A percentile compares a stretch with the other conserved stretches of the same genome.
Evolutionary conservation across 1,140 invertebrate genomes (phyloP).

Genomic region (Ceratosolen solmsi): DNA sequence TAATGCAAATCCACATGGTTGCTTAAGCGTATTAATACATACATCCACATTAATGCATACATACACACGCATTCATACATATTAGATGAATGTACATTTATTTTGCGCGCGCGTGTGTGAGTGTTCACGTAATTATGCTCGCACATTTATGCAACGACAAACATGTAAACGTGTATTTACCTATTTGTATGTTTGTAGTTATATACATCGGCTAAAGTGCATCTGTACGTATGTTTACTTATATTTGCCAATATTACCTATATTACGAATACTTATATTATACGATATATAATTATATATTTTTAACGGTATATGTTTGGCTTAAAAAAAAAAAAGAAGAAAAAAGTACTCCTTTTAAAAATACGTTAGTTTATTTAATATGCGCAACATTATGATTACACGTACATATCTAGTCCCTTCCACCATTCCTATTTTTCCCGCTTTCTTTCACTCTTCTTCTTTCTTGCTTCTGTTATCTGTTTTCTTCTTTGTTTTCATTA

Average conservation of each 20-base stretch:
- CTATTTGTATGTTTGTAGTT: not conserved
- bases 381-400: not conserved
- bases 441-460: too few relatives aligned
- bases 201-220: not conserved
- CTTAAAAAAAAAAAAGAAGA: too few relatives aligned
- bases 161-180: constrained; percentile 5
- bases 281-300: not conserved
- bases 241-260: not conserved
- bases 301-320: not conserved
- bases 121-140: not conserved
- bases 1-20: not conserved
- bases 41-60: not conserved
- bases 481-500: too few relatives aligned
- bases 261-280: constrained; percentile 4
- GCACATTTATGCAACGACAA: not conserved
- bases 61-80: too few relatives aligned
- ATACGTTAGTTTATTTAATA: not conserved
- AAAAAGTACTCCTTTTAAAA: too few relatives aligned
- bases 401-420: too few relatives aligned
- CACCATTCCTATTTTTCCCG: too few relatives aligned
- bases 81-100: too few relatives aligned
- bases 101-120: not conserved
- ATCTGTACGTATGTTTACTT: not conserved
- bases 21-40: not conserved
- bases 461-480: too few relatives aligned